A percentile compares a stretch with the other conserved stretches of the same genome.
These are phyloP conservation scores for Paguma larvata DNA, from an alignment of 2,797 vertebrate genomes.

Conservation along the genomic window DNA sequence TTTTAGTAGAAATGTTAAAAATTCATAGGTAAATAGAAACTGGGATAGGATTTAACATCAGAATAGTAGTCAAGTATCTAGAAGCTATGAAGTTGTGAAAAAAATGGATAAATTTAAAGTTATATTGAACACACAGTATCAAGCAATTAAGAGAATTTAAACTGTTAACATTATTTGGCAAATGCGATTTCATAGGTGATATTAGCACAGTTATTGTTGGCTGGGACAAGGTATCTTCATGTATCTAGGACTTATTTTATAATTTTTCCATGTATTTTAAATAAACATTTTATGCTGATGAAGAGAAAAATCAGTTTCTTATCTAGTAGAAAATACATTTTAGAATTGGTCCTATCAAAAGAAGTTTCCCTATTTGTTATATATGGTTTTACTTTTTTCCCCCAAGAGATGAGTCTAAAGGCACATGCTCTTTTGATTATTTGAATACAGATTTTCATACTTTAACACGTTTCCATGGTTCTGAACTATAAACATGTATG, in stretches of 20 bases:
- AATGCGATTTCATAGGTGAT: neutral
- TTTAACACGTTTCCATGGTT: neutral
- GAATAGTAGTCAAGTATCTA: neutral
- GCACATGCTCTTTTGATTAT: neutral
- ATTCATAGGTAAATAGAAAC: neutral
- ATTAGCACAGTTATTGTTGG: neutral
- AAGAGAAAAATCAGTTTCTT: neutral
- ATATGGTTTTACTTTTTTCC: neutral
- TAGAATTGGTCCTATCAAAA: neutral
- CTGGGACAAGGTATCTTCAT: neutral
- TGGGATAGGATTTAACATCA: neutral
- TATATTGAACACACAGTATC: neutral
- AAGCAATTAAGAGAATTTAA: slow-evolving; percentile 17
- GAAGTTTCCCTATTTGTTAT: neutral
- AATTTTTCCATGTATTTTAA: neutral
- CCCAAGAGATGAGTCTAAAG: neutral
- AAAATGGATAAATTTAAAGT: neutral
- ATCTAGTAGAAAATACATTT: neutral
- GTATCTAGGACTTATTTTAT: neutral
- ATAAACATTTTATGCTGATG: neutral
- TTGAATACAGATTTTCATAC: neutral
- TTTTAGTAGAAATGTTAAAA: neutral
- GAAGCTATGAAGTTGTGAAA: neutral
- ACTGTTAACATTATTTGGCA: neutral
- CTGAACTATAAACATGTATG: too few relatives aligned